phyloP scores from a whole-genome alignment of 2,888 invertebrate genomes.

The Ephialtes manifestator region DNA sequence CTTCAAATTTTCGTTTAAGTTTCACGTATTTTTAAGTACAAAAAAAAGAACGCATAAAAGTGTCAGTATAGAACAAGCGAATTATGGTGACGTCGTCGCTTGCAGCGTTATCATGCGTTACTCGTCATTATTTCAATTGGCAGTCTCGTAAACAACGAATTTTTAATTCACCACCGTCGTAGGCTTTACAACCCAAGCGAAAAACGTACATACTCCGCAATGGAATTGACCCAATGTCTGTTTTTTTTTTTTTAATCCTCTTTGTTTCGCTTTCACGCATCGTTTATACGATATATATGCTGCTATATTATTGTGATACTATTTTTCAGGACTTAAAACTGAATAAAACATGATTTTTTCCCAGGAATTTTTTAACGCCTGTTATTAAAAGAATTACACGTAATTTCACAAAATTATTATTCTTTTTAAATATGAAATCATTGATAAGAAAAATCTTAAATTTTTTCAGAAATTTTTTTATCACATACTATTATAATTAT shows the following conservation, averaged over 20 bases:
- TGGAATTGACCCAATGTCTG: conserved; percentile 52
- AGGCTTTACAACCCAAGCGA: conserved; percentile 18
- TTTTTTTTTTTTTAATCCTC: neutral
- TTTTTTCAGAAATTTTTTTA: too few relatives aligned
- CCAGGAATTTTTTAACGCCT: too few relatives aligned
- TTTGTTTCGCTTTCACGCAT: neutral
- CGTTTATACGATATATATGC: neutral
- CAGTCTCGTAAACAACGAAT: conserved; percentile 55
- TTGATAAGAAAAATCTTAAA: neutral
- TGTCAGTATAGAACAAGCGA: neutral
- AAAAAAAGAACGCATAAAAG: neutral
- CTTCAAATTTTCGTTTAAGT: neutral
- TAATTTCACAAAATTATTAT: neutral
- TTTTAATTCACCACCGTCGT: conserved; percentile 48
- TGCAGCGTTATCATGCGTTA: conserved; percentile 30
- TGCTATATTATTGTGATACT: too few relatives aligned
- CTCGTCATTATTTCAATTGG: conserved; percentile 55
- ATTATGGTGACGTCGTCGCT: conserved; percentile 19
- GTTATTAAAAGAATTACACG: too few relatives aligned
- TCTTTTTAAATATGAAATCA: neutral
- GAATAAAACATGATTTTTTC: too few relatives aligned
- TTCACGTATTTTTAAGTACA: too few relatives aligned
- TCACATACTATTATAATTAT: too few relatives aligned
- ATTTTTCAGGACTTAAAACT: too few relatives aligned
- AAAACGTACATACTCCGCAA: conserved; percentile 7